Evolutionary conservation across 2,797 vertebrate species (phyloP), one percentile per base, ranked within the genome.

Genomic region (Macropodus opercularis): DNA sequence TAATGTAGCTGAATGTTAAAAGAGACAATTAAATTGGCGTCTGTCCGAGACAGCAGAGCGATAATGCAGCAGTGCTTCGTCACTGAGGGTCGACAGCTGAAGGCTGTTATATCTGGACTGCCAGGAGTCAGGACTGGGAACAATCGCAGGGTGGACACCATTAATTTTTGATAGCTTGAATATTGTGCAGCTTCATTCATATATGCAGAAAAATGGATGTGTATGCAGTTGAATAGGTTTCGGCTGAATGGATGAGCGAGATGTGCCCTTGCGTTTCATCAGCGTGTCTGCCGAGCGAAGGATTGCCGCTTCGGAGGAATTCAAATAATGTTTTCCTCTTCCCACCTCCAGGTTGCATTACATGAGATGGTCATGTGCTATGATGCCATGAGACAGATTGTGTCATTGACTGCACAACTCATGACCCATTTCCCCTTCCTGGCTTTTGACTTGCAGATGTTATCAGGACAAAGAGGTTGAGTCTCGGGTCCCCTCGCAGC

Each of bases 391-490:
- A 48, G 21, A 35, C 21, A 0, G 12, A 21, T 18, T 17, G 10
- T 36, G 31, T 60, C 36, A 13, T 58, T 49, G 26, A 26, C n/a
- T 23, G 40, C 17, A 15, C 34, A 12, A 7, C 12, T 17, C 11
- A 1, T 62, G 22, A 23, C 14, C 67, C 34, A 15, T 53, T 42
- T 42, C 21, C 66, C 21, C 17, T 38, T 32, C 43, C 29, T 46
- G 11, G 57, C 9, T 65, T 35, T 59, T 36, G 41, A 32, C 61
- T 74, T 75, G 1, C 77, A 96, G 95, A 94, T 76, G 90, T 89
- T 69, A 86, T 86, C 80, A 87, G 75, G 84, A 87, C 86, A 32
- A 89, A 85, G 82, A 91, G 92, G 80, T 83, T 82, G 81, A 92
- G 87, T 46, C 85, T 90, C 15, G 85, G 78, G 13, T 85, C 85